Evolutionary conservation across 2,113 vertebrate genomes (phyloP), one percentile per base, ranked within the genome.

Genomic region (Athene noctua): DNA sequence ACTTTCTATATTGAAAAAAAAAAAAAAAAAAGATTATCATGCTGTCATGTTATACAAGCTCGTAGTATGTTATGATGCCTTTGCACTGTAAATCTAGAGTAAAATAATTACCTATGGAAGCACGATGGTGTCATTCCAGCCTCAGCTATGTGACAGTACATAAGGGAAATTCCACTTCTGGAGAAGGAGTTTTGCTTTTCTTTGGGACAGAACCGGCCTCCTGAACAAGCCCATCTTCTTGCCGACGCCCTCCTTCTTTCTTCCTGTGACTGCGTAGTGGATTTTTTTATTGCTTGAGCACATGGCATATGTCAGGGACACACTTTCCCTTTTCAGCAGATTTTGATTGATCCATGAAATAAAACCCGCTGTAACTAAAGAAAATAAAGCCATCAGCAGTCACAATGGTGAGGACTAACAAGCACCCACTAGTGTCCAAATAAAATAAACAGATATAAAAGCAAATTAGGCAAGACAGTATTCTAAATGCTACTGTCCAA

Each of bases 211-310:
- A 72, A 30, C 8, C 5, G 7, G 15, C 6, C 47, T 42, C 36
- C 65, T 47, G 66, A 65, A 22, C n/a, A 75, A 86, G 61, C 32
- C 47, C 62, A 55, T 10, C 51, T 30, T 32, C 40, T 14, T 17
- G 25, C 61, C 74, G 34, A 27, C 36, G 34, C 6, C 46, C n/a
- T 66, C 32, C 67, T 66, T 4, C 46, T 29, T 40, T 44, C 79
- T 54, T 34, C 70, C 4, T 1, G 52, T 7, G 81, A 34, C 72
- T 7, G 38, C 3, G 19, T 1, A 13, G 4, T 0, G 65, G 22
- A 23, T 47, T 52, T 23, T 40, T 44, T 79, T 6, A 38, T 2
- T 21, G 46, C 83, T 32, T 11, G 15, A 57, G 72, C 81, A 36
- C 84, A 52, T 0, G 68, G 79, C 29, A 2, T 7, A 42, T 30